Conservation (phyloP, 2,797 vertebrate species). For the Lacerta viridis region DNA sequence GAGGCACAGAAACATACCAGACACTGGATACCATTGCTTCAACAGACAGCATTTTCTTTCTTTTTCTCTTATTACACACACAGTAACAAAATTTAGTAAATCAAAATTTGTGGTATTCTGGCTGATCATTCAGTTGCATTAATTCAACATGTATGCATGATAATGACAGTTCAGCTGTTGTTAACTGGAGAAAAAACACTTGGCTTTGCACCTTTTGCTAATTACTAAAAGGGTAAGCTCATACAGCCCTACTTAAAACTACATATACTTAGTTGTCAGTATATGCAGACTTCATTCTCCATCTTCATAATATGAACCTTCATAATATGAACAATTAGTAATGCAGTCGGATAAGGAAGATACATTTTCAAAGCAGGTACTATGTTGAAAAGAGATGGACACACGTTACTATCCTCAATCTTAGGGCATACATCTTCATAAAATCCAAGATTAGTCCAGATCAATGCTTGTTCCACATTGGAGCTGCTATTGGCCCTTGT, state of each 20-base stretch:
- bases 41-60: conserved; percentile 21
- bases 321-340: not conserved
- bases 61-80: conserved; percentile 28
- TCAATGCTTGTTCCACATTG: conserved; percentile 96
- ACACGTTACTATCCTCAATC: not conserved
- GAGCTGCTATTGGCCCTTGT: conserved; percentile 90
- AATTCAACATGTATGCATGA: conserved; percentile 46
- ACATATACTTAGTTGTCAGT: not conserved
- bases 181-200: conserved; percentile 15
- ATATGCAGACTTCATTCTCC: not conserved
- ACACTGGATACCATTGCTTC: conserved; percentile 34
- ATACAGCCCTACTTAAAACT: not conserved
- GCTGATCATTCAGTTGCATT: conserved; percentile 51
- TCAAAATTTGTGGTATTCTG: conserved; percentile 52
- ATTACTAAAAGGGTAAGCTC: not conserved
- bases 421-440: conserved; percentile 27
- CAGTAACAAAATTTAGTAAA: conserved; percentile 7
- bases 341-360: conserved; percentile 5
- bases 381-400: conserved; percentile 25
- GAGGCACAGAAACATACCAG: not conserved
- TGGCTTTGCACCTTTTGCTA: not conserved
- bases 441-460: conserved; percentile 34
- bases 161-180: conserved; percentile 55
- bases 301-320: not conserved
- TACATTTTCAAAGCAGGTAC: conserved; percentile 14